Conservation (phyloP, 2,888 invertebrate species). For the Epistrophe eligans region DNA sequence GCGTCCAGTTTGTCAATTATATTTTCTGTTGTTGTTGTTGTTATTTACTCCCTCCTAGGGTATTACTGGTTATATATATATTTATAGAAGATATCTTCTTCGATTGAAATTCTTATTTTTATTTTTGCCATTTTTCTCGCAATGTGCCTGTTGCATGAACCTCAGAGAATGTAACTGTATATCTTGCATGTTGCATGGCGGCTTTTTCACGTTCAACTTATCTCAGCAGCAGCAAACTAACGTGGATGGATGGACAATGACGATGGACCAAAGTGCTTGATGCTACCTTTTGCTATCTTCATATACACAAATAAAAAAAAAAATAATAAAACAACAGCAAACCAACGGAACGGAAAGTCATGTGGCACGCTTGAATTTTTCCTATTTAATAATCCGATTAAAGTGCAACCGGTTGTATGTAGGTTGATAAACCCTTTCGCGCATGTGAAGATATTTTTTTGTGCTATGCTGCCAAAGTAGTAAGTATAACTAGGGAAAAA, state of each 20-base stretch:
- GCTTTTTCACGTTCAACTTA: slow-evolving; percentile 68
- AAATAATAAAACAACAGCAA: slow-evolving; percentile 22
- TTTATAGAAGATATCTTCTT: slow-evolving; percentile 65
- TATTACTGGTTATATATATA: not conserved
- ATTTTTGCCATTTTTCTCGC: slow-evolving; percentile 28
- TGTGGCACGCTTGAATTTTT: slow-evolving; percentile 73
- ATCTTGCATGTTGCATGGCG: slow-evolving; percentile 75
- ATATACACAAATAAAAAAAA: not conserved
- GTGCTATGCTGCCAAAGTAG: not conserved
- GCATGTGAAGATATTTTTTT: slow-evolving; percentile 67
- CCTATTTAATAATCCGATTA: slow-evolving; percentile 75
- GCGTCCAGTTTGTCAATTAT: slow-evolving; percentile 76
- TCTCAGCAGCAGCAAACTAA: slow-evolving; percentile 32
- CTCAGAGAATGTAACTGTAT: slow-evolving; percentile 75
- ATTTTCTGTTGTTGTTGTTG: slow-evolving; percentile 44
- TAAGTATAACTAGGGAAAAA: slow-evolving; percentile 62
- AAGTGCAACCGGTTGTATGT: slow-evolving; percentile 76
- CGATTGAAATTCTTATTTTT: slow-evolving; percentile 57
- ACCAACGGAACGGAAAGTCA: slow-evolving; percentile 71
- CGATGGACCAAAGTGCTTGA: slow-evolving; percentile 68
- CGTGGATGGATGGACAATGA: slow-evolving; percentile 70
- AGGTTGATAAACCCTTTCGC: slow-evolving; percentile 76
- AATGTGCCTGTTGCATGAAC: slow-evolving; percentile 62
- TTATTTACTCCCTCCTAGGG: slow-evolving; percentile 37
- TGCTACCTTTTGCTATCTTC: slow-evolving; percentile 41